Percentiles rank a stretch among this genome's conserved stretches.
phyloP scores from a whole-genome alignment of 2,797 vertebrate genomes.

The Rallus crepitans region DNA sequence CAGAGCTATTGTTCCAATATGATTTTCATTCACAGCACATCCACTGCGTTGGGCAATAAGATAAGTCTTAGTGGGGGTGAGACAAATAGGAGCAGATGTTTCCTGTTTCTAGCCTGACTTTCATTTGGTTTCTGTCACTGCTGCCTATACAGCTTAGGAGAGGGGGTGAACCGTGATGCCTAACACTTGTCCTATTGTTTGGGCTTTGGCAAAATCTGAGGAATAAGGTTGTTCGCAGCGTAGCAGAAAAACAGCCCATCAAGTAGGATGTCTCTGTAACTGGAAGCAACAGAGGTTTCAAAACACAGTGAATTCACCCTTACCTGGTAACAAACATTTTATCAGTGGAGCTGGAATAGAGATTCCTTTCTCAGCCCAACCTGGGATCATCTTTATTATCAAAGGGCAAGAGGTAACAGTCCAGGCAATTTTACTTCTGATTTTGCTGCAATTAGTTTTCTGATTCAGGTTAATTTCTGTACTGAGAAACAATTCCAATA shows the following conservation, averaged over 20 bases:
- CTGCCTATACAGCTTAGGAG: constrained; percentile 34
- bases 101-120: constrained; percentile 70
- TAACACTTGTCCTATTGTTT: constrained; percentile 66
- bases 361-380: neutral
- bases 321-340: neutral
- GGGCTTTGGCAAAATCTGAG: constrained; percentile 40
- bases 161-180: constrained; percentile 52
- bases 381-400: neutral
- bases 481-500: neutral
- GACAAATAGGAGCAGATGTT: constrained; percentile 69
- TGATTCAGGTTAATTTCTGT: neutral
- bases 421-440: neutral
- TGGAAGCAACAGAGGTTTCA: neutral
- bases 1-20: constrained; percentile 49
- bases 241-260: neutral
- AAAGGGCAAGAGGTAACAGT: neutral
- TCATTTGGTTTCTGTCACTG: constrained; percentile 69
- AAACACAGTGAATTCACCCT: neutral
- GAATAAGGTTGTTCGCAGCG: constrained; percentile 2
- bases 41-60: constrained; percentile 47
- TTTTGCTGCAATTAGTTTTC: neutral
- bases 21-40: constrained; percentile 60
- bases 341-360: neutral
- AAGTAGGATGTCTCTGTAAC: neutral
- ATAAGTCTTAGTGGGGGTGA: constrained; percentile 64